A percentile compares a stretch with the other conserved stretches of the same genome.
phyloP scores from a whole-genome alignment of 2,888 invertebrate genomes.

The Azorinus chamasolen region DNA sequence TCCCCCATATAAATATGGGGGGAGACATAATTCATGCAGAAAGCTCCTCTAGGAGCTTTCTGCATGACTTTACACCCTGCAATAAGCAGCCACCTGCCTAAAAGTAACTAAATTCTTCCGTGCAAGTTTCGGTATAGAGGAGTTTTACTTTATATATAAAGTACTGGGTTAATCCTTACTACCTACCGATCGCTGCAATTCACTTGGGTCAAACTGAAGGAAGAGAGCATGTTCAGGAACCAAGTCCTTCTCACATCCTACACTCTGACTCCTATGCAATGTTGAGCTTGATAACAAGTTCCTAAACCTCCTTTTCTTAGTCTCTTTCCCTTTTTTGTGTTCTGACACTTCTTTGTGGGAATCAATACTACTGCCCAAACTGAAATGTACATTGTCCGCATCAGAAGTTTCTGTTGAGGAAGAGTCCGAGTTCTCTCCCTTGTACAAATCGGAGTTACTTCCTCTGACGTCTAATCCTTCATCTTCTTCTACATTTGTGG shows the following conservation, averaged over 20 bases:
- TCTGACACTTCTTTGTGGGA: neutral
- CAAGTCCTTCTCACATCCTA: conserved; percentile 85
- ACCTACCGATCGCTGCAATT: conserved; percentile 56
- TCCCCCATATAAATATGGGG: no score
- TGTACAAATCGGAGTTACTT: conserved; percentile 29
- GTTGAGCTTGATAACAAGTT: conserved; percentile 75
- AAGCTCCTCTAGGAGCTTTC: no score
- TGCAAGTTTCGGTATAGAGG: no score
- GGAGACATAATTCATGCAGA: no score
- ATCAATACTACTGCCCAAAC: neutral
- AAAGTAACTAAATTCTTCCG: no score
- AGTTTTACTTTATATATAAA: no score
- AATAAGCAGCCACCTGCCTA: no score
- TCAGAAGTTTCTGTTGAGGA: conserved; percentile 32
- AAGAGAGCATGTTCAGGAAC: conserved; percentile 85
- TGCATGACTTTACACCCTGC: no score
- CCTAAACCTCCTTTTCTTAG: conserved; percentile 74
- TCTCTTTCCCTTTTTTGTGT: conserved; percentile 55
- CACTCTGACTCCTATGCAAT: conserved; percentile 87
- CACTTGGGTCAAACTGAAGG: conserved; percentile 66
- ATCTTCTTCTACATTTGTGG: conserved; percentile 42
- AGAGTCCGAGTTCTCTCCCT: conserved; percentile 23
- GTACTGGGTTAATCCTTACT: no score
- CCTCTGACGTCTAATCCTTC: conserved; percentile 55
- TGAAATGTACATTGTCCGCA: conserved; percentile 24